These are phyloP conservation scores for Alcedo quadribrachys DNA, from an alignment of 2,797 vertebrate species.

Conservation along the genomic window DNA sequence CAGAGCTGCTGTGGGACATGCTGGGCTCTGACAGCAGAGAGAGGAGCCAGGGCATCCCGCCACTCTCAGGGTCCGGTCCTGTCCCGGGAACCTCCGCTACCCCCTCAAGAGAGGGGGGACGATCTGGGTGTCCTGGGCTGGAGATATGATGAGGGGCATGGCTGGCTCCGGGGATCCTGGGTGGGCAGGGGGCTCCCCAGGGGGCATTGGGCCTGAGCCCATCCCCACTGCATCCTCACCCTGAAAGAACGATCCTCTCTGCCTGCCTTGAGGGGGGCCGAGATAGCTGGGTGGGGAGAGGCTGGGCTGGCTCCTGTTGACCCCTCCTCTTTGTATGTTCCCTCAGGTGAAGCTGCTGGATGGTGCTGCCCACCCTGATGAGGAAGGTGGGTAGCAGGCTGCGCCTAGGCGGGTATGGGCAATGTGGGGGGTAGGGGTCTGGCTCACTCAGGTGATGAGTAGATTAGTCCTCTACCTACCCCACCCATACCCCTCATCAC, in stretches of 20 bases:
- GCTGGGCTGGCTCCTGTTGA: background rate
- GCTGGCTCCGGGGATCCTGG: background rate
- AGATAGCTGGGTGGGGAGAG: background rate
- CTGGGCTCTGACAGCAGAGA: background rate
- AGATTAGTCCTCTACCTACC: background rate
- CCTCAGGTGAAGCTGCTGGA: conserved; percentile 29
- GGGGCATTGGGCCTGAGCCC: background rate
- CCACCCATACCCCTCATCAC: fast-evolving
- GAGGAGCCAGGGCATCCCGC: background rate
- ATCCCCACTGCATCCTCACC: too few relatives aligned
- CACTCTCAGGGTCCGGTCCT: too few relatives aligned
- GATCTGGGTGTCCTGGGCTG: background rate
- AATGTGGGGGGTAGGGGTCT: background rate
- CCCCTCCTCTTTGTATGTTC: background rate
- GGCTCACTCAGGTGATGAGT: background rate
- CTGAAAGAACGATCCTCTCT: background rate
- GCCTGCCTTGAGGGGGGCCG: fast-evolving
- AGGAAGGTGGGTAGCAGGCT: conserved; percentile 55
- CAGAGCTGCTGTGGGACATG: fast-evolving
- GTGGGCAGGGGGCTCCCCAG: fast-evolving
- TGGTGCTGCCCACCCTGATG: background rate
- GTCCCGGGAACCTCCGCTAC: fast-evolving
- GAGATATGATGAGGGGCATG: background rate
- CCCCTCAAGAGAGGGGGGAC: background rate
- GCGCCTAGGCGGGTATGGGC: fast-evolving